phyloP scores from a whole-genome alignment of 1,140 invertebrate genomes.

The Eciton burchellii region DNA sequence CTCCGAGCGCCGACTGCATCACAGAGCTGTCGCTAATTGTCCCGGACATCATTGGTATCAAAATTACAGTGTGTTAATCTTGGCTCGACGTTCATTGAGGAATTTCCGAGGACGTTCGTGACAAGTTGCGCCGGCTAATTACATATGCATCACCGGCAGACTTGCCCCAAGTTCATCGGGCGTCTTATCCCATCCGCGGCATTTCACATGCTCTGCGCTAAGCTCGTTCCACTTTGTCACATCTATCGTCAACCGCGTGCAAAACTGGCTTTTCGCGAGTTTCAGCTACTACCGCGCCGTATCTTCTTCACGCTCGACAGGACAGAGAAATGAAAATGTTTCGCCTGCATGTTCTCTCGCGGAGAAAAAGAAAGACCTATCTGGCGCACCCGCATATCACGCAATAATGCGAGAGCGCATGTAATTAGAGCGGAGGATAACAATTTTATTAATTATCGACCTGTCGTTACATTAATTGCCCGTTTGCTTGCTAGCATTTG shows the following conservation, averaged over 20 bases:
- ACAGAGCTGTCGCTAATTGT: slow-evolving; percentile 2
- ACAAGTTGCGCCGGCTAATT: slow-evolving; percentile 18
- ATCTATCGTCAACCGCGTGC: background rate
- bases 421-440: background rate
- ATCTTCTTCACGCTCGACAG: background rate
- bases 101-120: slow-evolving; percentile 4
- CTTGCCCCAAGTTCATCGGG: slow-evolving; percentile 1
- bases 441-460: no score
- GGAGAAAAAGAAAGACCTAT: no score
- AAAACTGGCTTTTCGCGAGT: background rate
- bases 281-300: background rate
- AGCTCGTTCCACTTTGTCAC: background rate
- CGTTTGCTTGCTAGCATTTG: background rate
- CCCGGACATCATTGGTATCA: background rate
- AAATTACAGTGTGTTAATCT: slow-evolving; percentile 26
- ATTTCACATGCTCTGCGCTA: background rate
- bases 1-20: background rate
- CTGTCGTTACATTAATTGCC: background rate
- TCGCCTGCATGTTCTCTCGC: background rate
- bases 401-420: no score
- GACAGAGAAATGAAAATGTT: background rate
- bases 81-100: background rate
- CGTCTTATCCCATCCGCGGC: background rate
- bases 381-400: no score
- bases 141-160: background rate